Conservation (phyloP, 2,797 vertebrate genomes). For the Anas acuta region DNA sequence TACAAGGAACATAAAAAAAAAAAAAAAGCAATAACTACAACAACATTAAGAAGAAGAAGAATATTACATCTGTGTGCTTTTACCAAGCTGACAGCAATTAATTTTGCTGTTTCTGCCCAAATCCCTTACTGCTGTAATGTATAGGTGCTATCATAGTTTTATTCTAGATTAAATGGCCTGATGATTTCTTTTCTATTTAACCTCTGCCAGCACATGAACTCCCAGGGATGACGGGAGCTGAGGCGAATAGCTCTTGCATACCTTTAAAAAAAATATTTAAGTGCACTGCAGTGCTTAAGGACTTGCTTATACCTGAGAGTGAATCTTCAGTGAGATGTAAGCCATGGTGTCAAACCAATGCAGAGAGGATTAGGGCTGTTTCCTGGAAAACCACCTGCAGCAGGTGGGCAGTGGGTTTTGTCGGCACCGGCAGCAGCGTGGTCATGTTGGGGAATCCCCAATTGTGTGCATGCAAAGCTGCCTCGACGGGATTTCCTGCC, state of each 20-base stretch:
- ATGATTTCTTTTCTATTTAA: constrained; percentile 17
- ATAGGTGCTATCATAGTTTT: neutral
- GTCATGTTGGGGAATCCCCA: neutral
- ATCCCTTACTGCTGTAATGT: neutral
- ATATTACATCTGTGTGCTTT: neutral
- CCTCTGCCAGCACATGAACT: neutral
- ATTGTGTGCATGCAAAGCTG: neutral
- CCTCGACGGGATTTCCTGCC: neutral
- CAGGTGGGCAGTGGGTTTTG: neutral
- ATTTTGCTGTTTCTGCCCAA: neutral
- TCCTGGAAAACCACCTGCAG: neutral
- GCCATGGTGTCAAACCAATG: neutral
- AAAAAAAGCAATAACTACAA: too few relatives aligned
- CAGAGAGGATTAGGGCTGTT: neutral
- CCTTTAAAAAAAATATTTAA: neutral
- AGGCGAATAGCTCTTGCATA: neutral
- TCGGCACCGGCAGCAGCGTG: neutral
- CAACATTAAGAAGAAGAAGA: too few relatives aligned
- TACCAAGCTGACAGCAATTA: neutral
- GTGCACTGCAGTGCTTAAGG: neutral
- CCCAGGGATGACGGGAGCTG: neutral
- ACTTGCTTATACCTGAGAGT: neutral
- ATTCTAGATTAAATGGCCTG: neutral
- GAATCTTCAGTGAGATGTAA: neutral
- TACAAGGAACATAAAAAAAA: neutral